phyloP scores from a whole-genome alignment of 2,888 invertebrate genomes.

The Sphaerophoria rueppellii region DNA sequence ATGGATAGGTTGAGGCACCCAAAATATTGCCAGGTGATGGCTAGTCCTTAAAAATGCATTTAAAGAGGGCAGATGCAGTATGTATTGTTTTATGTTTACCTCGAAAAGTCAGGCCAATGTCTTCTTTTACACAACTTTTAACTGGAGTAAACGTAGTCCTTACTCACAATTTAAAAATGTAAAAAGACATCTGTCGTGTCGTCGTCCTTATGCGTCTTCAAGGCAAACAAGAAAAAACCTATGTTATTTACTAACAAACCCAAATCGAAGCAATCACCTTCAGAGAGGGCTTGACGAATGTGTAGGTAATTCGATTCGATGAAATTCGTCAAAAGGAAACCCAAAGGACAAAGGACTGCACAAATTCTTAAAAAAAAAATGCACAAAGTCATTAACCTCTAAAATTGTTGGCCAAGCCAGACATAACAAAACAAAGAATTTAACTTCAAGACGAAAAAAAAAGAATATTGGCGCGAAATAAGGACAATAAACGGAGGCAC shows the following conservation, averaged over 20 bases:
- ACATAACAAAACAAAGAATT: conserved; percentile 54
- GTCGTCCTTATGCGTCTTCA: conserved; percentile 48
- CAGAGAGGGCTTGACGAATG: conserved; percentile 32
- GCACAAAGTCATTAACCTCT: conserved; percentile 68
- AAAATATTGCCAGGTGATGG: conserved; percentile 59
- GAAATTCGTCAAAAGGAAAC: conserved; percentile 33
- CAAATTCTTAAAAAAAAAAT: conserved; percentile 44
- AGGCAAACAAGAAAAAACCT: not conserved
- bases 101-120: conserved; percentile 47
- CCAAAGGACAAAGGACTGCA: conserved; percentile 58
- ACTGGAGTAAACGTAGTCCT: conserved; percentile 35
- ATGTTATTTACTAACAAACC: conserved; percentile 28
- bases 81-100: conserved; percentile 22
- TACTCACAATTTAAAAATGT: conserved; percentile 26
- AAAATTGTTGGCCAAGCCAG: conserved; percentile 43
- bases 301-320: conserved; percentile 57
- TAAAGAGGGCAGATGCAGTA: conserved; percentile 59
- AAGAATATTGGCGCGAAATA: conserved; percentile 46
- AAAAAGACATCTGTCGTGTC: conserved; percentile 56
- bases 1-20: not conserved
- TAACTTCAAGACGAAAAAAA: not conserved
- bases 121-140: conserved; percentile 35
- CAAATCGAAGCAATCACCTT: conserved; percentile 49
- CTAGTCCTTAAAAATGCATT: conserved; percentile 52
- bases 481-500: conserved; percentile 58